Evolutionary conservation across 2,113 vertebrate species (phyloP), one percentile per base, ranked within the genome.

Genomic region (Monopterus albus): DNA sequence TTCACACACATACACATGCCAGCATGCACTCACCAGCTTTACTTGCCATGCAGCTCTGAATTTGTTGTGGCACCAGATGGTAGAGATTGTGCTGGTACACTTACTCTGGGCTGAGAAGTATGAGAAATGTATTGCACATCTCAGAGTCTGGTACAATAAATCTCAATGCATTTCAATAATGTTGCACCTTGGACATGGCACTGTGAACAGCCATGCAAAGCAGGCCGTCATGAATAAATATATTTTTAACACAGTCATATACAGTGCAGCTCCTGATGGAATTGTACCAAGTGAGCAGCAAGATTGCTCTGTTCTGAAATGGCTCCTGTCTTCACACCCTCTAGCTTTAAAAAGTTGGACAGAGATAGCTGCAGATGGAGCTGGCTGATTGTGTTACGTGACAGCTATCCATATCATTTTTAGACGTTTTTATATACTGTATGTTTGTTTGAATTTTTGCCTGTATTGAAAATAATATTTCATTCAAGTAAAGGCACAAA

Each of bases 171-270:
- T 86, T 83, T 87, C 62, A 77, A 73, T 84, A 81, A 76, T 50
- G 72, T 72, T 67, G 57, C 85, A 66, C 47, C 68, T 80, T 40
- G 2, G 67, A 81, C 56, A 65, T 36, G 31, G 51, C 42, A 56
- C 81, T 63, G 58, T 47, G 51, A 82, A 82, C 62, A 80, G 52
- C 60, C 71, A 76, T 79, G 71, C 79, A 82, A 85, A 83, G 62
- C 67, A 79, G 71, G 52, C 69, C 12, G 5, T 63, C 67, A 79
- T 89, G 83, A 85, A 89, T 84, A 79, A 88, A 88, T 81, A 26
- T 56, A 84, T 86, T 50, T 84, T 74, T 36, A 79, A 78, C 14
- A 23, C 69, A 77, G 55, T 51, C 21, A 81, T 75, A 78, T 84
- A 72, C 36, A 25, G 21, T 10, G 50, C 40, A 60, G 31, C 46